Percentiles rank a stretch among this genome's conserved stretches.
Evolutionary conservation across 2,797 vertebrate genomes (phyloP).

Genomic region (Acrocephalus scirpaceus): DNA sequence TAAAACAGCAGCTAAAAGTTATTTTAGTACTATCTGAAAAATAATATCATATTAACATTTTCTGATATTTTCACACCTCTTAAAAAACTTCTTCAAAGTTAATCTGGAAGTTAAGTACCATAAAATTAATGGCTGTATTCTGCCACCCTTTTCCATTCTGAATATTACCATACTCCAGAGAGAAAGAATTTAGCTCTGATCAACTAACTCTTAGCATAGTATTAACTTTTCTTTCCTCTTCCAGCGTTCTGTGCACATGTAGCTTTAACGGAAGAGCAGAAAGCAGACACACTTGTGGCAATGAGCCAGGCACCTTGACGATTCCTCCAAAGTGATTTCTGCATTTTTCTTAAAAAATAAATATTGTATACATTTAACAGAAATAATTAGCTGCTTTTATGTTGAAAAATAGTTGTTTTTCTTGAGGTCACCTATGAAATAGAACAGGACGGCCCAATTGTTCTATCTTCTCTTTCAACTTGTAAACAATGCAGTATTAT

Average conservation of each 20-base stretch:
- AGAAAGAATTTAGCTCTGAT: background rate
- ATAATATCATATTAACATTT: background rate
- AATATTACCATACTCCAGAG: background rate
- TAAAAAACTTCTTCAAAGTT: background rate
- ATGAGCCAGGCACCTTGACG: background rate
- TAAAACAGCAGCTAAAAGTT: background rate
- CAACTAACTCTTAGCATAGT: background rate
- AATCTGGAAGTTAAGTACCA: background rate
- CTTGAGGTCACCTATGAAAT: background rate
- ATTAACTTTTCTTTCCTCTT: background rate
- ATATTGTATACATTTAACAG: background rate
- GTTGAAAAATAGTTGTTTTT: background rate
- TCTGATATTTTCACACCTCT: background rate
- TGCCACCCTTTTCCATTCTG: background rate
- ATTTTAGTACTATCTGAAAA: slow-evolving; percentile 12
- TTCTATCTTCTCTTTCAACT: background rate
- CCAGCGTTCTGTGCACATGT: background rate
- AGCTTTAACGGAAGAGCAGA: background rate
- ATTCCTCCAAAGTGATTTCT: background rate
- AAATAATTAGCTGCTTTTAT: background rate
- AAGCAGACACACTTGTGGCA: background rate
- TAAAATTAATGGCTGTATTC: background rate
- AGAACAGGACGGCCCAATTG: background rate
- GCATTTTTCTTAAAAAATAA: background rate
- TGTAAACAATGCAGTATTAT: background rate